Evolutionary conservation across 1,140 invertebrate genomes (phyloP), one percentile per base, ranked within the genome.

Genomic region (Campoletis sonorensis): DNA sequence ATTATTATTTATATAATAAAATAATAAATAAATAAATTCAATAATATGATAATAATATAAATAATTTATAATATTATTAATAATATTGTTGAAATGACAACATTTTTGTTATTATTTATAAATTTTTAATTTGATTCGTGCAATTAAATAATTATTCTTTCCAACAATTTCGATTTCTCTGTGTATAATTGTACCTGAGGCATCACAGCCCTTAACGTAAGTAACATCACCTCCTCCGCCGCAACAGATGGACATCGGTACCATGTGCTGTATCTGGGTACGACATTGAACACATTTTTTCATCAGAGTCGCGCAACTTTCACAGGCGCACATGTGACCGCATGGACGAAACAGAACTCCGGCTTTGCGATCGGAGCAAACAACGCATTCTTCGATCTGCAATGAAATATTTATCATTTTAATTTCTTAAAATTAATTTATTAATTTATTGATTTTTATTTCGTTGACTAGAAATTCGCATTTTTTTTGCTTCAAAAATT

Each of bases 221-320:
- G 86, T 90, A 80, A 89, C 84, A 83, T 90, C 85, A 85, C 90
- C 92, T 81, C 86, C 87, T 23, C 93, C 94, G 8, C 94, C 94
- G 85, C 94, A 94, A 82, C 96, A 97, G 4, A 96, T 93, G 27
- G 94, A 94, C 86, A 95, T 95, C 16, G 94, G 94, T 72, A 95
- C 90, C 90, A 96, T 95, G 87, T 95, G 94, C 82, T 97, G 97
- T 87, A 99, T 98, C 86, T 96, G 96, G 11, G 96, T 94, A 83
- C 98, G 94, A 90, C 98, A 99, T 86, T 97, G 95, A 0, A 99
- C 97, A 93, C 98, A 99, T 92, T 98, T 99, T 93, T 98, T 98
- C 97, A 99, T 98, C 73, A 99, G 93, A 73, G 95, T 95, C 77
- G 98, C 96, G 93, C 98, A 99, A 84, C 95, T 95, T 88, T 97